Evolutionary conservation across 2,888 invertebrate genomes (phyloP), one percentile per base, ranked within the genome.

Genomic region (Hedya salicella): DNA sequence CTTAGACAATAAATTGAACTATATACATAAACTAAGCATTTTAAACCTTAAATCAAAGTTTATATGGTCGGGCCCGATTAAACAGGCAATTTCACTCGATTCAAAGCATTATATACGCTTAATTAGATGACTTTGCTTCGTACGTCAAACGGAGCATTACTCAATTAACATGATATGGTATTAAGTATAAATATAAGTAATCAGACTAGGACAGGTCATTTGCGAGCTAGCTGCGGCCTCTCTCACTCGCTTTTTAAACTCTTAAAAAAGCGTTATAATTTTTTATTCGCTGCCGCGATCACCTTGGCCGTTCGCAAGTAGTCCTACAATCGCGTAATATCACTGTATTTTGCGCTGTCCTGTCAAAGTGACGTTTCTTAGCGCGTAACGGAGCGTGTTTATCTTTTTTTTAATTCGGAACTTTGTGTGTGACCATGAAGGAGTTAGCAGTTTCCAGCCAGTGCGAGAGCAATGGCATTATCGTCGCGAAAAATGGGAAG

Each of bases 341-440:
- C 63, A 46, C 52, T 65, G 52, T 53, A 46, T 8, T 39, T 44
- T 46, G 60, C 42, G 60, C 48, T 70, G 72, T 71, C 70, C 77
- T 87, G 87, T 87, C 87, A 88, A 86, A 88, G 88, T 90, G 89
- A 90, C 89, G 85, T 88, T 81, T 78, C 70, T 82, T 84, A 82
- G 87, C 89, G 90, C 85, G 83, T 86, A 88, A 72, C 69, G 67
- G 68, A 65, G 63, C 71, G 71, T 70, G 70, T 32, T 73, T 68
- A n/a, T 39, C 30, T 40, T 71, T 71, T 72, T 69, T 70, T 19
- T 30, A 62, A 67, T 61, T 63, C 48, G 70, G 68, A 68, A 68
- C 69, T 65, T 57, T 73, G 67, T 69, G 72, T 69, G 62, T 69
- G 74, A 85, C 64, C 75, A 91, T 91, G 91, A 91, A 87, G 88